A percentile compares a stretch with the other conserved stretches of the same genome.
Conservation (phyloP, 2,888 invertebrate species). For the Lasioglossum malachurum region DNA sequence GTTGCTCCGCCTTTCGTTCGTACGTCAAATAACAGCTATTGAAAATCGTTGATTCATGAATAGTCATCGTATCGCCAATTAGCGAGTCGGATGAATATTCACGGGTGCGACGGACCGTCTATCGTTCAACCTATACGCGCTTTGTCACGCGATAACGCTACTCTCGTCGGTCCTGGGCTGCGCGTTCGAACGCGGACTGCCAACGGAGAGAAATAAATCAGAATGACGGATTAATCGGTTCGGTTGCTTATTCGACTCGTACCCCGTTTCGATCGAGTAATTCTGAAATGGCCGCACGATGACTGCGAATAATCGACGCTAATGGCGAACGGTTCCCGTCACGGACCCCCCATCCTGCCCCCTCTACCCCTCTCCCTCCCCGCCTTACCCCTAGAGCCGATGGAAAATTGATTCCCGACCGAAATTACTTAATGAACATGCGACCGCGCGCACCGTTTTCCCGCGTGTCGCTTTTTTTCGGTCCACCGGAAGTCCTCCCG, state of each 20-base stretch:
- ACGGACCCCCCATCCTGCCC: background rate
- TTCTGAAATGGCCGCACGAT: constrained; percentile 44
- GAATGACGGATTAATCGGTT: constrained; percentile 60
- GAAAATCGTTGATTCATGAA: constrained; percentile 84
- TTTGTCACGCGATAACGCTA: constrained; percentile 76
- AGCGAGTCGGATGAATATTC: constrained; percentile 82
- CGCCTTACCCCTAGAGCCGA: background rate
- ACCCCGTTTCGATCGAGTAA: constrained; percentile 48
- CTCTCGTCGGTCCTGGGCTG: constrained; percentile 38
- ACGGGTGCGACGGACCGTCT: constrained; percentile 72
- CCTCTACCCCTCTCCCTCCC: background rate
- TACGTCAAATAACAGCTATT: constrained; percentile 80
- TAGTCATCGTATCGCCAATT: constrained; percentile 83
- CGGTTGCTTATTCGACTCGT: constrained; percentile 51
- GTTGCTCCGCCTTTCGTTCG: constrained; percentile 54
- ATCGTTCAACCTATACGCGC: constrained; percentile 73
- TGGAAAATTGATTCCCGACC: constrained; percentile 30
- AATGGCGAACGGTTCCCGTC: constrained; percentile 65
- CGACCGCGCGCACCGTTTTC: background rate
- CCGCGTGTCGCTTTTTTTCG: background rate
- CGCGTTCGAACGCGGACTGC: constrained; percentile 31
- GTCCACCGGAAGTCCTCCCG: background rate
- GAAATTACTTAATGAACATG: constrained; percentile 39
- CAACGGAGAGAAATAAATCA: constrained; percentile 56
- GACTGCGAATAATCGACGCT: constrained; percentile 54